These are phyloP conservation scores for Amphilophus citrinellus DNA, from an alignment of 2,113 vertebrate genomes.

Conservation along the genomic window DNA sequence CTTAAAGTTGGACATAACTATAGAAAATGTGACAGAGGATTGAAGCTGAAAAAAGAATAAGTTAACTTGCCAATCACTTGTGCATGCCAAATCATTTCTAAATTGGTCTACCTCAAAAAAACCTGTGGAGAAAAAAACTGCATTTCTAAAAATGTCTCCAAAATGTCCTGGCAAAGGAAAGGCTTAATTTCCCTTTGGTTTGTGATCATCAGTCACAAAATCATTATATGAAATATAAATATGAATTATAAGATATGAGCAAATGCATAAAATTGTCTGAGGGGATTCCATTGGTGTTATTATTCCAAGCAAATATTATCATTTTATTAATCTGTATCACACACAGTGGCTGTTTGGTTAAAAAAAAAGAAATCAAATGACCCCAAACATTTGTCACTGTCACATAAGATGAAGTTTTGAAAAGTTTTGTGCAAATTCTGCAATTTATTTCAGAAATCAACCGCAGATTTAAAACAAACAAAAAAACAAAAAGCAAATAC, in stretches of 20 bases:
- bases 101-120: background rate
- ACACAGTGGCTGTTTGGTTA: background rate
- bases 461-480: background rate
- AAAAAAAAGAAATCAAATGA: background rate
- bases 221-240: background rate
- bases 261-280: background rate
- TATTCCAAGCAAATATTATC: background rate
- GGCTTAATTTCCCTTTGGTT: background rate
- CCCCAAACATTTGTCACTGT: background rate
- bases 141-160: background rate
- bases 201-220: background rate
- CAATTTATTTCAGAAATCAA: background rate
- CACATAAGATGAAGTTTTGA: background rate
- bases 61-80: background rate
- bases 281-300: background rate
- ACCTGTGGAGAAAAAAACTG: background rate
- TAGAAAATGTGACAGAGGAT: background rate
- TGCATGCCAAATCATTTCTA: background rate
- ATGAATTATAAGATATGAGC: background rate
- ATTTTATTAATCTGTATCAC: background rate
- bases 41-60: background rate
- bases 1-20: conserved; percentile 27
- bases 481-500: background rate
- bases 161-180: background rate
- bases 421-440: background rate